These are phyloP conservation scores for Gnatocerus cornutus DNA, from an alignment of 2,888 invertebrate species.

Conservation along the genomic window DNA sequence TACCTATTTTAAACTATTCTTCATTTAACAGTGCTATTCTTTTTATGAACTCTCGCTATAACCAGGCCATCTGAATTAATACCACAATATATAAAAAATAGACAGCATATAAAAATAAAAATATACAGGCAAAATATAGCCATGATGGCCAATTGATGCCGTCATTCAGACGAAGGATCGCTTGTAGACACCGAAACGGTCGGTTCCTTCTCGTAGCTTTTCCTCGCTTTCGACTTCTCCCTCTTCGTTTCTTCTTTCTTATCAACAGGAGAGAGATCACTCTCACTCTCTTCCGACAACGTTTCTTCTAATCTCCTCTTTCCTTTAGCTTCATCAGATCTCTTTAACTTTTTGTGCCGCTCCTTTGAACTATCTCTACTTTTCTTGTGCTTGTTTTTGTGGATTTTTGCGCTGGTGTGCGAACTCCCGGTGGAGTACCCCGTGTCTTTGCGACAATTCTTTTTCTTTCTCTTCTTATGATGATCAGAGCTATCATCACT, in stretches of 20 bases:
- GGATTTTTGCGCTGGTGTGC: constrained; percentile 70
- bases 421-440: constrained; percentile 82
- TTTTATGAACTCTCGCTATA: constrained; percentile 68
- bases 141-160: constrained; percentile 74
- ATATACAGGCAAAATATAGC: constrained; percentile 74
- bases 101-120: constrained; percentile 73
- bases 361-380: constrained; percentile 57
- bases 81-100: constrained; percentile 75
- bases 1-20: no score
- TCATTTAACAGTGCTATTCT: constrained; percentile 50
- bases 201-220: constrained; percentile 57
- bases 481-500: constrained; percentile 55
- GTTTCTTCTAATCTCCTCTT: constrained; percentile 56
- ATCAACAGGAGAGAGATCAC: constrained; percentile 57
- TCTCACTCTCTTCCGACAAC: constrained; percentile 63
- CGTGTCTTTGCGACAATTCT: constrained; percentile 75
- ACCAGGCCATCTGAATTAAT: constrained; percentile 74
- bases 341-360: constrained; percentile 64
- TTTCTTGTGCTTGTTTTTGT: constrained; percentile 60
- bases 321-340: constrained; percentile 60
- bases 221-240: constrained; percentile 50
- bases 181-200: constrained; percentile 60
- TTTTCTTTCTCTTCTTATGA: constrained; percentile 58
- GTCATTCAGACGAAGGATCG: constrained; percentile 72
- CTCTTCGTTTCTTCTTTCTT: constrained; percentile 58